Percentiles rank a stretch among this genome's conserved stretches.
These are phyloP conservation scores for Condylostylus longicornis DNA, from an alignment of 1,140 invertebrate species.

Conservation along the genomic window DNA sequence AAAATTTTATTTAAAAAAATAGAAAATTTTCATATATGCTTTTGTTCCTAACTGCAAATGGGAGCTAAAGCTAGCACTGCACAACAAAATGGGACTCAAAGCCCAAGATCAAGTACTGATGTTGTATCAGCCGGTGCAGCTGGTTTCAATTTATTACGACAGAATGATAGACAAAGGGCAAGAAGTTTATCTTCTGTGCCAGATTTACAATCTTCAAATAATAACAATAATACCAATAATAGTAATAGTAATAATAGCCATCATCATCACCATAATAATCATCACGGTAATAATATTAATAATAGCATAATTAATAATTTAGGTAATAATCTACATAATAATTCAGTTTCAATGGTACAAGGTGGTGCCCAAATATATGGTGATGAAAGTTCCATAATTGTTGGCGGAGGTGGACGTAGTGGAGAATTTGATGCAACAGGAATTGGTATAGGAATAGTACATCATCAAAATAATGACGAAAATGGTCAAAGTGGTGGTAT, in stretches of 20 bases:
- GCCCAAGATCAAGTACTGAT: constrained; percentile 39
- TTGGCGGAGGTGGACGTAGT: constrained; percentile 22
- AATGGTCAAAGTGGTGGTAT: constrained; percentile 35
- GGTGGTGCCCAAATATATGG: background rate
- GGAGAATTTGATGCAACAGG: constrained; percentile 22
- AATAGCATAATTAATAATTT: constrained; percentile 6
- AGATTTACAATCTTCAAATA: constrained; percentile 42
- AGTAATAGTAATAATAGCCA: constrained; percentile 15
- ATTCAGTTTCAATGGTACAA: constrained; percentile 12
- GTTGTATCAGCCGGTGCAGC: constrained; percentile 5
- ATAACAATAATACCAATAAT: constrained; percentile 10
- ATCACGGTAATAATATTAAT: background rate
- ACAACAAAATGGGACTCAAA: constrained; percentile 49
- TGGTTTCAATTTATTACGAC: constrained; percentile 55
- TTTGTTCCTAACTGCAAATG: too few relatives aligned
- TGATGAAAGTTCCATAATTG: background rate
- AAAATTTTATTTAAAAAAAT: too few relatives aligned
- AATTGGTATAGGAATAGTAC: constrained; percentile 32
- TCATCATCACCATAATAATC: constrained; percentile 11
- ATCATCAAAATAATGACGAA: too few relatives aligned
- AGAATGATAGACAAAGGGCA: constrained; percentile 58
- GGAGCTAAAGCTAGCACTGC: constrained; percentile 71
- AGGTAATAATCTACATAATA: constrained; percentile 10
- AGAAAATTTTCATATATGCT: too few relatives aligned
- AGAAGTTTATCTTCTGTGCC: constrained; percentile 70